Percentiles rank a stretch among this genome's conserved stretches.
These are phyloP conservation scores for Picus viridis DNA, from an alignment of 2,797 vertebrate species.

Conservation along the genomic window DNA sequence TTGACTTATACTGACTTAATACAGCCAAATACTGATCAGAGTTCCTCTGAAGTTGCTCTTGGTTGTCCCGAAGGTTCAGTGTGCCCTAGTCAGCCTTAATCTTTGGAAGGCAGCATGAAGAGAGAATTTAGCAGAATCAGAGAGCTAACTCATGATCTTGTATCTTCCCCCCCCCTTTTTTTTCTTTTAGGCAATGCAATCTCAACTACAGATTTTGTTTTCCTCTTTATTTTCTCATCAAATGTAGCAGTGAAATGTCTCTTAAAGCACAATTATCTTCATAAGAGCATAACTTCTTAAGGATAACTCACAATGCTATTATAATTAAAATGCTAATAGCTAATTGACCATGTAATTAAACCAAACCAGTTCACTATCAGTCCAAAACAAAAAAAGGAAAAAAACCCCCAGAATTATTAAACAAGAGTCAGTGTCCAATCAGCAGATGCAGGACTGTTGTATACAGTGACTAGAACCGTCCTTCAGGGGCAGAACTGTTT, in stretches of 20 bases:
- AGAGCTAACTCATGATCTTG: not conserved
- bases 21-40: not conserved
- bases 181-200: not conserved
- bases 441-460: not conserved
- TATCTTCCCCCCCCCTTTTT: not conserved
- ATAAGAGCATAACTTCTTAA: not conserved
- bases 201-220: not conserved
- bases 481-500: not conserved
- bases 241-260: not conserved
- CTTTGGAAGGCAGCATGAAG: not conserved
- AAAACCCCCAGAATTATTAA: conserved; percentile 1
- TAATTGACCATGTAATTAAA: conserved; percentile 50
- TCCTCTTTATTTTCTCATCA: not conserved
- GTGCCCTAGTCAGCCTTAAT: not conserved
- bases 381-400: not conserved
- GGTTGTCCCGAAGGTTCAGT: not conserved
- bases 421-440: not conserved
- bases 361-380: not conserved
- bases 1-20: not conserved
- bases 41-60: not conserved
- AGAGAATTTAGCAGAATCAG: not conserved
- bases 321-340: conserved; percentile 55
- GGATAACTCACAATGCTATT: not conserved
- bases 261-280: not conserved
- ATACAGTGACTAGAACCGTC: not conserved